Evolutionary conservation across 2,797 vertebrate genomes (phyloP).

Genomic region (Poecile montanus): DNA sequence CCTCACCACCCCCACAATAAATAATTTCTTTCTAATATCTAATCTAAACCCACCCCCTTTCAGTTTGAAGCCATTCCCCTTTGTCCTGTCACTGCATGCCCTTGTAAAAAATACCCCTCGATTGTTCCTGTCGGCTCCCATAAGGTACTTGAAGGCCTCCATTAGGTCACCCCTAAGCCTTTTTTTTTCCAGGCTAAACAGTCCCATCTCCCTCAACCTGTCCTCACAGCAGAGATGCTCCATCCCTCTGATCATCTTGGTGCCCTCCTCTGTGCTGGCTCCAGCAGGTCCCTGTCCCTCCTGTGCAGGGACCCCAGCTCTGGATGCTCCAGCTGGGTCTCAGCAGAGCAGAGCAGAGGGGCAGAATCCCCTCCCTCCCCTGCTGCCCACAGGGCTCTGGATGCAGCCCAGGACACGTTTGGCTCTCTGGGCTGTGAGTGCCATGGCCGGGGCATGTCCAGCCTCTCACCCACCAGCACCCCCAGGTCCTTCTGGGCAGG

Average conservation of each 20-base stretch:
- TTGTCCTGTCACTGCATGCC: not conserved
- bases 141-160: not conserved
- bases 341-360: not conserved
- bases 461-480: not conserved
- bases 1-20: not conserved
- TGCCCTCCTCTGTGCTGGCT: fast-evolving
- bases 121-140: not conserved
- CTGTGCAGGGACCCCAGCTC: not conserved
- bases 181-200: not conserved
- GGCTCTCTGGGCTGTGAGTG: not conserved
- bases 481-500: not conserved
- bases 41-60: not conserved
- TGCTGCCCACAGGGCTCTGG: not conserved
- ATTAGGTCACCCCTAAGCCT: not conserved
- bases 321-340: not conserved
- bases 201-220: not conserved
- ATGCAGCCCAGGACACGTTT: not conserved
- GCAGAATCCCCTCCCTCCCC: not conserved
- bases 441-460: not conserved
- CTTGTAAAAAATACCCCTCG: not conserved
- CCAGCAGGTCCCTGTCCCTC: not conserved
- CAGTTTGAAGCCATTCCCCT: not conserved
- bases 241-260: fast-evolving
- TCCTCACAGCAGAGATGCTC: not conserved
- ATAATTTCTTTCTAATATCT: not conserved